Base-by-base conservation (phyloP, 2,888 invertebrate genomes). In the Drosophila emarginata region DNA sequence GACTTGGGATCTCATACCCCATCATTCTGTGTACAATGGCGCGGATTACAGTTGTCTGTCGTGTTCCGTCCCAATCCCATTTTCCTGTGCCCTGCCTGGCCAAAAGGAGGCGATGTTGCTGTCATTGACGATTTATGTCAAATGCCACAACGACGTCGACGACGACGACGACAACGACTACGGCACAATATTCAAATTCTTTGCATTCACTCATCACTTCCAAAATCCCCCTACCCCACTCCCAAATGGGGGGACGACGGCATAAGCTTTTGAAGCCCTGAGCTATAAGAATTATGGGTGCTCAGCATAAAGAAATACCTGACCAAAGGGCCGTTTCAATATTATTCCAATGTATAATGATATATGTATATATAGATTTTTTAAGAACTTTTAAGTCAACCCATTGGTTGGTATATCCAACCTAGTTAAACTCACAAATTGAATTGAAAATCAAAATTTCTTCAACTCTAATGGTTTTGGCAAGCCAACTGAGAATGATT, bases 121-220 rank as follows among this genome's bases (percentile, higher is more conserved):
- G 90, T 90, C 90, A 90, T 83, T 88, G 89, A 81, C 90, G 89
- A 90, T 90, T 90, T 90, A 90, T 90, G 90, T 90, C 90, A 90
- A 81, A 78, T 78, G 88, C 79, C 78, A 78, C 74, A 70, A 83
- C 83, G 45, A 45, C 18, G 45, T 18, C 40, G 40, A 15, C 9
- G 14, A 39, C 40, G 15, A 15, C 40, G 15, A 40, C 40, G 40
- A 40, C 15, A 26, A 26, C 32, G 32, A 11, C 32, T 14, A 21
- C 45, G 76, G 88, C 85, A 90, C 78, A 87, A 86, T 87, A 89
- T 90, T 90, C 89, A 90, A 90, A 90, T 90, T 90, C 90, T 84
- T 88, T 79, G 82, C 90, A 89, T 90, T 84, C 84, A 84, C 88
- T 88, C 88, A 87, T 87, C 82, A 82, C 88, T 82, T 82, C n/a